phyloP scores from a whole-genome alignment of 2,113 vertebrate genomes.

The Trogon melanurus region DNA sequence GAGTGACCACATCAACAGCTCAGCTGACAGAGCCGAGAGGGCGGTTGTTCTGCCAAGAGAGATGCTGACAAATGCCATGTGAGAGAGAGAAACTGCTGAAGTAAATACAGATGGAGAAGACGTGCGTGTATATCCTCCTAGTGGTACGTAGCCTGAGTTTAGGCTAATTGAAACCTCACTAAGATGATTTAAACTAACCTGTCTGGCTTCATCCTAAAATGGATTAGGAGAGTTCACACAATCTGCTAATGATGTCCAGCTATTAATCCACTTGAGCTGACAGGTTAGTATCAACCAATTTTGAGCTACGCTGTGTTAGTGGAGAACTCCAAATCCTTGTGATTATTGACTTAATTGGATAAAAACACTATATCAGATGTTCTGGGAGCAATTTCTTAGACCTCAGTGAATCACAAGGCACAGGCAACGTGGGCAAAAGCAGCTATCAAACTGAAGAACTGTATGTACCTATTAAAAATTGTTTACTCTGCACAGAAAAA shows the following conservation, averaged over 20 bases:
- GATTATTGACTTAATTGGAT: conserved; percentile 52
- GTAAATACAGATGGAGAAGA: background rate
- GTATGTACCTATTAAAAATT: background rate
- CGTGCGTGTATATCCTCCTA: background rate
- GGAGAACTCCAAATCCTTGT: conserved; percentile 10
- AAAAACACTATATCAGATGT: conserved; percentile 2
- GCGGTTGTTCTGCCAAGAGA: background rate
- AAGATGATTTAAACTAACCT: conserved; percentile 56
- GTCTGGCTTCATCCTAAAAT: background rate
- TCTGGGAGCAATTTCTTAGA: background rate
- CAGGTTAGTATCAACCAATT: conserved; percentile 34
- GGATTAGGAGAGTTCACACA: conserved; percentile 5
- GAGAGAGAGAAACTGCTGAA: background rate
- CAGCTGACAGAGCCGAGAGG: background rate
- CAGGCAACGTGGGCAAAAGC: background rate
- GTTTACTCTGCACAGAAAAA: background rate
- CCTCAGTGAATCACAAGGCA: background rate
- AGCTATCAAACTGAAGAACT: background rate
- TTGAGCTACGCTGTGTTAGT: background rate
- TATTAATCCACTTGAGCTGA: conserved; percentile 42
- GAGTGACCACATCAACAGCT: background rate
- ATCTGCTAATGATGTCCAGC: background rate
- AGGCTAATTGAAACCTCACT: conserved; percentile 26
- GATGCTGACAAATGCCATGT: background rate
- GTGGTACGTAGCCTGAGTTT: background rate